A percentile compares a stretch with the other conserved stretches of the same genome.
phyloP scores from a whole-genome alignment of 1,140 invertebrate genomes.

The Drosophila nikananu region DNA sequence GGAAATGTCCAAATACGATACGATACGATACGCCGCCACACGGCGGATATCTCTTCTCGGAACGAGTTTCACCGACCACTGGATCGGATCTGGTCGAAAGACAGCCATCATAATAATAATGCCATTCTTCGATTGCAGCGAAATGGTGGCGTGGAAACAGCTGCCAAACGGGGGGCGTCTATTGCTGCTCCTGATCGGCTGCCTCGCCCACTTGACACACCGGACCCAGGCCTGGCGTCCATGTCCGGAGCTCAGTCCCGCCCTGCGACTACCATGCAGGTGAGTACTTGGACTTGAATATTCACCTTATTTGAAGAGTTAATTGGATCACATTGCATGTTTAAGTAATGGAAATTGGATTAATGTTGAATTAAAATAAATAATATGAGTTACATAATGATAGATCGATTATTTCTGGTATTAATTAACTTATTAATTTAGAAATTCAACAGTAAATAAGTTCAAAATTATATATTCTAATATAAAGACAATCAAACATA shows the following conservation, averaged over 20 bases:
- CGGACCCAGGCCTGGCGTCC: conserved; percentile 78
- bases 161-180: conserved; percentile 48
- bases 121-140: conserved; percentile 58
- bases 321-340: not conserved
- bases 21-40: conserved; percentile 13
- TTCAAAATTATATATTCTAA: not conserved
- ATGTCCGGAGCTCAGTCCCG: conserved; percentile 84
- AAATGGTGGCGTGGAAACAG: conserved; percentile 67
- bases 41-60: conserved; percentile 39
- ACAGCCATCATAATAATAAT: conserved; percentile 19
- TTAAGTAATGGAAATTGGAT: not conserved
- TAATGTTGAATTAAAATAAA: not conserved
- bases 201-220: conserved; percentile 54
- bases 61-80: conserved; percentile 51
- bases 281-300: conserved; percentile 44
- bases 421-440: not conserved
- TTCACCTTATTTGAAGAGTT: not conserved
- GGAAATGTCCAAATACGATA: conserved; percentile 76
- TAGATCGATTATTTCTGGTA: not conserved
- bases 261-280: conserved; percentile 83
- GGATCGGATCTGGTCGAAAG: conserved; percentile 16
- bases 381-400: not conserved
- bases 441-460: not conserved
- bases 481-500: not conserved
- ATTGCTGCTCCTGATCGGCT: conserved; percentile 50